Conservation (phyloP, 1,140 invertebrate species). For the Ostrea edulis region DNA sequence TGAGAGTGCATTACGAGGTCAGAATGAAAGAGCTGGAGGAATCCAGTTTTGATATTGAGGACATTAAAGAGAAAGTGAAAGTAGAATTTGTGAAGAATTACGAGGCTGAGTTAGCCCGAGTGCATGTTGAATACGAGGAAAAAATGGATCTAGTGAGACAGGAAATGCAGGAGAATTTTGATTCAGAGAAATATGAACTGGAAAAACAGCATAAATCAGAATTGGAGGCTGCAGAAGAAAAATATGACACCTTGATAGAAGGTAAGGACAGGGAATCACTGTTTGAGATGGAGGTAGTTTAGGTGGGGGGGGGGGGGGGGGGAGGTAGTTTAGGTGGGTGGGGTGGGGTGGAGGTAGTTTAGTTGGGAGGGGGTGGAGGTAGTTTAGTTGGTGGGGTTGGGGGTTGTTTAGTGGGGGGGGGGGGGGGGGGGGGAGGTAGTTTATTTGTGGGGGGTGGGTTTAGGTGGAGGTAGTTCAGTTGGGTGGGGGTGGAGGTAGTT, state of each 20-base stretch:
- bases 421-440: too few species aligned
- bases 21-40: slow-evolving; percentile 51
- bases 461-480: too few species aligned
- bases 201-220: slow-evolving; percentile 57
- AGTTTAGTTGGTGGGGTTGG: too few species aligned
- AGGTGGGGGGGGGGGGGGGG: too few species aligned
- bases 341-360: too few species aligned
- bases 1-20: slow-evolving; percentile 50
- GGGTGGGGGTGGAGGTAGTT: too few species aligned
- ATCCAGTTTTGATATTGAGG: slow-evolving; percentile 11
- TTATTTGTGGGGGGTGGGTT: too few species aligned
- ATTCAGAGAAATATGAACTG: slow-evolving; percentile 58
- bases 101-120: slow-evolving; percentile 54
- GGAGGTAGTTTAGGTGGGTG: too few species aligned
- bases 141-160: slow-evolving; percentile 64
- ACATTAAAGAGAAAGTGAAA: slow-evolving; percentile 55
- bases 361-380: too few species aligned
- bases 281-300: background rate
- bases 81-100: slow-evolving; percentile 55
- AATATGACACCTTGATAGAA: slow-evolving; percentile 71
- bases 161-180: slow-evolving; percentile 63
- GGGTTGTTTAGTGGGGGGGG: too few species aligned
- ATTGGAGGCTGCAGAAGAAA: slow-evolving; percentile 67
- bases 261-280: slow-evolving; percentile 57
- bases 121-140: slow-evolving; percentile 61